A percentile compares a stretch with the other conserved stretches of the same genome.
Conservation (phyloP, 1,140 invertebrate species). For the Brachystomella parvula region DNA sequence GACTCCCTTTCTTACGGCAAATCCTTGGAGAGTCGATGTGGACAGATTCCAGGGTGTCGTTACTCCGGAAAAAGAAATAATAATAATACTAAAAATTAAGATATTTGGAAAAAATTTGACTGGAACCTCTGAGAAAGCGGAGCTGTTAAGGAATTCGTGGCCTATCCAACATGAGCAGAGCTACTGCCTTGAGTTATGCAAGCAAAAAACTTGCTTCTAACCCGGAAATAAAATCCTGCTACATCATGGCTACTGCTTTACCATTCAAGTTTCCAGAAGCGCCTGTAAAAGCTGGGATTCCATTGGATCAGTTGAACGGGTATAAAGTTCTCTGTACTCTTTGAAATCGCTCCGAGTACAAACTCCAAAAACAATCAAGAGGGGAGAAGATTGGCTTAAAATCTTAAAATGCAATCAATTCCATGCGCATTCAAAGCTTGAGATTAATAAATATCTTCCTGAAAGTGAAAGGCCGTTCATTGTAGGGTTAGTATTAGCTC, state of each 20-base stretch:
- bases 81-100: no score
- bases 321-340: constrained; percentile 31
- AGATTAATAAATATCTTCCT: background rate
- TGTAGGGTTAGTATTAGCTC: no score
- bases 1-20: no score
- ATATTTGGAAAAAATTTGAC: constrained; percentile 16
- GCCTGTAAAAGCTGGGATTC: constrained; percentile 40
- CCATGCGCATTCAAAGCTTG: background rate
- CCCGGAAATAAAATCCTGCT: constrained; percentile 34
- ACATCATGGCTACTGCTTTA: constrained; percentile 45
- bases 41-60: no score
- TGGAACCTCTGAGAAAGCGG: constrained; percentile 49
- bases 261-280: constrained; percentile 47
- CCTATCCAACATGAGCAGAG: constrained; percentile 45
- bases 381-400: constrained; percentile 42
- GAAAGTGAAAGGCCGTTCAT: no score
- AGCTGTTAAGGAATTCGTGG: constrained; percentile 46
- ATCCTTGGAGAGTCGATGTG: no score
- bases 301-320: constrained; percentile 16
- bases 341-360: constrained; percentile 34
- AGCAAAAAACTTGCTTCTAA: constrained; percentile 31
- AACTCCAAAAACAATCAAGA: constrained; percentile 39
- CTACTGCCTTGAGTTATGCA: constrained; percentile 44
- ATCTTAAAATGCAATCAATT: constrained; percentile 42
- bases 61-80: no score